Base-by-base conservation (phyloP, 2,113 vertebrate species). In the Nansenia antarctica region DNA sequence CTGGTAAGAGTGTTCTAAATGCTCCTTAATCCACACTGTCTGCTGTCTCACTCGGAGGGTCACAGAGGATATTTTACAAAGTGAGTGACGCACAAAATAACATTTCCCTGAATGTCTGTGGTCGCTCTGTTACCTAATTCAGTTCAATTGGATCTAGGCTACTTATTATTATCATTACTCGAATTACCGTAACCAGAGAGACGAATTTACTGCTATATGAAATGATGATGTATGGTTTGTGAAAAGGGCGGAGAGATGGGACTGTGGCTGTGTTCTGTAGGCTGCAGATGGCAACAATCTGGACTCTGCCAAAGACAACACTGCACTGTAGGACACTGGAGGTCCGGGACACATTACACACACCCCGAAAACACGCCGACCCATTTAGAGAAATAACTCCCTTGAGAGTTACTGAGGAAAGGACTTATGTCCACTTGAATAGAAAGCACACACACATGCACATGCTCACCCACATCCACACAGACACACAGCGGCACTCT, bases 241-340 rank as follows among this genome's bases (percentile, higher is more conserved):
- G 34, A 22, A 22, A 22, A 15, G 9, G 18, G 11, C n/a, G 26
- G 27, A 30, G 55, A 18, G 15, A 11, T 58, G 27, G 15, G 5
- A 30, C 27, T 58, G 55, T 47, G 27, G 27, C 9, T 54, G 9
- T 54, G 37, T 42, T 11, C 20, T 29, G 9, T 27, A 29, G 9
- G 62, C n/a, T 26, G 26, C 62, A 65, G 62, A 65, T 39, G 47
- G 30, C 29, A 52, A 9, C 29, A 32, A 34, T 65, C 63, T 53
- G 20, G 14, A n/a, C 27, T 12, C 42, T 22, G 26, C 1, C 8
- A 52, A 31, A 47, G n/a, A 52, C 42, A 49, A 65, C 15, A 29
- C 3, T 26, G 45, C 45, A 32, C 30, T 22, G 3, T n/a, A 20
- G 60, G 4, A 12, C 14, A 7, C 15, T 34, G 29, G 3, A 5